Evolutionary conservation across 2,888 invertebrate genomes (phyloP).

Genomic region (Parnassius apollo): DNA sequence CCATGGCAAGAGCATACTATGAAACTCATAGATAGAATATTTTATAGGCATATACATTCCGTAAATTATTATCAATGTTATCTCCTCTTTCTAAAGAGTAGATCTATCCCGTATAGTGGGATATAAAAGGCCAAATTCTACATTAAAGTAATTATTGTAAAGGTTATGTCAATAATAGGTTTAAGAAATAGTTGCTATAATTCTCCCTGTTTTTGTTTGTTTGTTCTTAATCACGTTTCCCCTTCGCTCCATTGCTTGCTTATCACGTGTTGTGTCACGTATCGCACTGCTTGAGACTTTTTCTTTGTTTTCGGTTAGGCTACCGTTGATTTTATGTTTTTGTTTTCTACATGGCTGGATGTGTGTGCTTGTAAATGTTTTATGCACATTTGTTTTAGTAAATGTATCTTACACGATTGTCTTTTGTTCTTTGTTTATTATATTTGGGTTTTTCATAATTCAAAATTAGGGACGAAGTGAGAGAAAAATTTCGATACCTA

Average conservation of each 20-base stretch:
- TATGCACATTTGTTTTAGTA: background rate
- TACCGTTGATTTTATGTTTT: slow-evolving; percentile 18
- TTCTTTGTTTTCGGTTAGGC: slow-evolving; percentile 17
- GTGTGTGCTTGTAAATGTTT: slow-evolving; percentile 17
- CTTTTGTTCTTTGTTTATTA: too few species aligned
- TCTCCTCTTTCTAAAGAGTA: too few species aligned
- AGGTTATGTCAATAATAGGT: background rate
- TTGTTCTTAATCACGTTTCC: slow-evolving; percentile 19
- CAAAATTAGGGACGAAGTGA: too few species aligned
- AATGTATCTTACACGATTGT: background rate
- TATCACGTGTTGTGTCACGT: slow-evolving; percentile 16
- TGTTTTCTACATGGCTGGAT: slow-evolving; percentile 16
- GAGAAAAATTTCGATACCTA: too few species aligned
- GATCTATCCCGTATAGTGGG: too few species aligned
- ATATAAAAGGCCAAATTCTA: too few species aligned
- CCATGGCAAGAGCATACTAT: too few species aligned
- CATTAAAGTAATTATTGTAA: too few species aligned
- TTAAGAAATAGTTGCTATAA: slow-evolving; percentile 22
- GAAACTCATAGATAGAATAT: too few species aligned
- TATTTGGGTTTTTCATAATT: too few species aligned
- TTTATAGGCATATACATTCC: too few species aligned
- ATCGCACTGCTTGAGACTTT: slow-evolving; percentile 16
- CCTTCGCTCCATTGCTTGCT: slow-evolving; percentile 5
- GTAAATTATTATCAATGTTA: too few species aligned
- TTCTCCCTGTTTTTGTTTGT: slow-evolving; percentile 3